A percentile compares a stretch with the other conserved stretches of the same genome.
Conservation (phyloP, 2,797 vertebrate species). For the Helarctos malayanus region DNA sequence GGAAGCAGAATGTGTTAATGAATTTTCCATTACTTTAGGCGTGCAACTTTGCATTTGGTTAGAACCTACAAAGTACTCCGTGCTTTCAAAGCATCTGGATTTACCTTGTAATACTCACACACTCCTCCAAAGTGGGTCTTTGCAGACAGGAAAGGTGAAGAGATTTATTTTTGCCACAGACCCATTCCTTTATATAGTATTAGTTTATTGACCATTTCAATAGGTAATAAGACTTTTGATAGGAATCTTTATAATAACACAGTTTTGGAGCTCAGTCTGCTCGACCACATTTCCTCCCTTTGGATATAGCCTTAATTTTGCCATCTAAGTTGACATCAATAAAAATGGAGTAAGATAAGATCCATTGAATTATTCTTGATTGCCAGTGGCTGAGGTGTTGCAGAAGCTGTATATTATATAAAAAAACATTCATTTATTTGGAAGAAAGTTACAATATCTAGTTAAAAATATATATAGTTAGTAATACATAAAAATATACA, state of each 20-base stretch:
- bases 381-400: not conserved
- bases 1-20: not conserved
- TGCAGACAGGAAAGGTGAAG: not conserved
- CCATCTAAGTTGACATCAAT: not conserved
- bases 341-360: not conserved
- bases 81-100: conserved; percentile 27
- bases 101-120: conserved; percentile 4
- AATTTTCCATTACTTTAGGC: conserved; percentile 43
- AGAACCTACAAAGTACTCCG: not conserved
- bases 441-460: not conserved
- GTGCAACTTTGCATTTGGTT: conserved; percentile 21
- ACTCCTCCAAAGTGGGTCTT: not conserved
- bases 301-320: not conserved
- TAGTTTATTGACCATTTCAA: not conserved
- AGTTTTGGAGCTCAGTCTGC: not conserved
- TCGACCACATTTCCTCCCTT: not conserved
- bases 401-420: not conserved
- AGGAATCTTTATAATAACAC: conserved; percentile 1
- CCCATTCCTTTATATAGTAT: not conserved
- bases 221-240: not conserved
- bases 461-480: not conserved
- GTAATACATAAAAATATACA: not conserved
- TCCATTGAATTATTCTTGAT: not conserved
- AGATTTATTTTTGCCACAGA: conserved; percentile 45
- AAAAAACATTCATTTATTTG: not conserved